Conservation (phyloP, 2,113 vertebrate species). For the Sus scrofa region DNA sequence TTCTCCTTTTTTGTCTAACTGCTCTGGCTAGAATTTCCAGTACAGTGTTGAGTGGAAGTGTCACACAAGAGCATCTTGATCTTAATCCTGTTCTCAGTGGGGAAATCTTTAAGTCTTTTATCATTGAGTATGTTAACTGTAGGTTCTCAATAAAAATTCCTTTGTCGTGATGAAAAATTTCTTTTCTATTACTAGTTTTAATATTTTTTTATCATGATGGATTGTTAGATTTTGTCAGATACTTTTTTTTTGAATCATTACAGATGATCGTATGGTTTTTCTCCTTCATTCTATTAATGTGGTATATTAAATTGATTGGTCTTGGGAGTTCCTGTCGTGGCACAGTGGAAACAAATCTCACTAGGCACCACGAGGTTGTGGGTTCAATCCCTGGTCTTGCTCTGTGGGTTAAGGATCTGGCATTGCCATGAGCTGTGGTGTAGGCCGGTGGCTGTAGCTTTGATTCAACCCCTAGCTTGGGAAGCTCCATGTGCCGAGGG, state of each 20-base stretch:
- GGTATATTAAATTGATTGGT: not conserved
- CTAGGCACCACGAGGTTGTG: no score
- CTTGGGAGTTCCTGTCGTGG: no score
- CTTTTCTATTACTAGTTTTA: not conserved
- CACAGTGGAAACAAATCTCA: no score
- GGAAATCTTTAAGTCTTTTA: not conserved
- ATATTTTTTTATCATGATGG: not conserved
- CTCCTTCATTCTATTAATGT: not conserved
- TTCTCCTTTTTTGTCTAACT: not conserved
- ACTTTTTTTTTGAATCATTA: not conserved
- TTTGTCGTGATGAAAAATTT: not conserved
- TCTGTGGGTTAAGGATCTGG: no score
- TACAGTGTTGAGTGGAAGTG: not conserved
- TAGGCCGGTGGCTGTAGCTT: no score
- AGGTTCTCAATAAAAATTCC: not conserved
- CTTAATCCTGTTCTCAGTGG: not conserved
- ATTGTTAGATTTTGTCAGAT: not conserved
- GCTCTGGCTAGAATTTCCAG: not conserved
- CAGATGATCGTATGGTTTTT: not conserved
- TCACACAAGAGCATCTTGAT: not conserved
- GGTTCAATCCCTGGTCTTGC: no score
- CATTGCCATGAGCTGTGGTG: no score
- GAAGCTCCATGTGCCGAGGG: no score
- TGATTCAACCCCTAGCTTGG: no score
- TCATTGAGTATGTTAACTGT: not conserved